Evolutionary conservation across 1,140 invertebrate genomes (phyloP).

Genomic region (Phymorhynchus buccinoides): DNA sequence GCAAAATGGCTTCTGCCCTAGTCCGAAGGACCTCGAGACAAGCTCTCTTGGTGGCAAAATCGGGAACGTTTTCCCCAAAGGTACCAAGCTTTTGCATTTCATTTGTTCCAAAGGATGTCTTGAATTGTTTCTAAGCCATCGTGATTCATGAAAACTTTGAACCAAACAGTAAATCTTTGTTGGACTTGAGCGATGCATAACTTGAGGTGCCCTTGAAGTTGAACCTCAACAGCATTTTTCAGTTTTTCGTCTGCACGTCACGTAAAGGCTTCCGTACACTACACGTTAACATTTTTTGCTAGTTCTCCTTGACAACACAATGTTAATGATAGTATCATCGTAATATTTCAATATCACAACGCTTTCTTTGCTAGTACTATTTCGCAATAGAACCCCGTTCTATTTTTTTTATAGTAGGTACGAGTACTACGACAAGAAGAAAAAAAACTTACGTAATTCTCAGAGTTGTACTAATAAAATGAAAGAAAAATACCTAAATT

Average conservation of each 20-base stretch:
- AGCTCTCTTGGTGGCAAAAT: slow-evolving; percentile 53
- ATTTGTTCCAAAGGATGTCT: not conserved
- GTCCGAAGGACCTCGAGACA: slow-evolving; percentile 53
- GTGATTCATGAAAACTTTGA: not conserved
- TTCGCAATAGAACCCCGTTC: too few relatives aligned
- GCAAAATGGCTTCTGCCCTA: slow-evolving; percentile 57
- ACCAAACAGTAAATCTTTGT: not conserved
- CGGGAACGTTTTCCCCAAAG: slow-evolving; percentile 46
- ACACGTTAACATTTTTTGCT: too few relatives aligned
- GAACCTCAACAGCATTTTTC: not conserved
- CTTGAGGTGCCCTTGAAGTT: slow-evolving; percentile 25
- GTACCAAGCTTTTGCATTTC: slow-evolving; percentile 19
- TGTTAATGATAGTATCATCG: too few relatives aligned
- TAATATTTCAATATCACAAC: too few relatives aligned
- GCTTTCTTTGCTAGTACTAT: too few relatives aligned
- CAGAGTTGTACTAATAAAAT: too few relatives aligned
- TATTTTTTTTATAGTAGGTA: too few relatives aligned
- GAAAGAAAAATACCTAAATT: too few relatives aligned
- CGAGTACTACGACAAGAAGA: too few relatives aligned
- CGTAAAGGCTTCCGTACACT: not conserved
- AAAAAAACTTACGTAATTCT: too few relatives aligned
- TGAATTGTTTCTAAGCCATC: not conserved
- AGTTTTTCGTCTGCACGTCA: not conserved
- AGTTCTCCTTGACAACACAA: too few relatives aligned
- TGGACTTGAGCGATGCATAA: not conserved